phyloP scores from a whole-genome alignment of 2,113 vertebrate species.

The Salvelinus fontinalis region DNA sequence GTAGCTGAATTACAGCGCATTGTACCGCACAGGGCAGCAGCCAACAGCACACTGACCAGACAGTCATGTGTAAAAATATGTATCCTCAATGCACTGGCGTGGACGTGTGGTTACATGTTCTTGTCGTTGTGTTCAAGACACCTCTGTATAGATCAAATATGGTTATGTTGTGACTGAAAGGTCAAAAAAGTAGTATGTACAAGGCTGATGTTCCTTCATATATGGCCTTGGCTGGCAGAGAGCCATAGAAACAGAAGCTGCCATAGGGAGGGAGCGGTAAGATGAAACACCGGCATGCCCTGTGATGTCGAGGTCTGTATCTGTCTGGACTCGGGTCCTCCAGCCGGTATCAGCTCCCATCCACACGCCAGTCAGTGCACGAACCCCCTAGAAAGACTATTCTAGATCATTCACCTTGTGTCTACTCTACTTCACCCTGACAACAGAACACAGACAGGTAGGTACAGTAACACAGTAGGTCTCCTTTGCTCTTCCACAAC shows the following conservation, averaged over 20 bases:
- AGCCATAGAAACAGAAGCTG: neutral
- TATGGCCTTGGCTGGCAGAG: too few species aligned
- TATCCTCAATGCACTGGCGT: too few species aligned
- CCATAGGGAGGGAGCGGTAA: neutral
- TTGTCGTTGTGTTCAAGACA: too few species aligned
- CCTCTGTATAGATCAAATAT: too few species aligned
- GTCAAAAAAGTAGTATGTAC: too few species aligned
- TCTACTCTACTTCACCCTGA: neutral
- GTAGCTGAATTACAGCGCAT: constrained; percentile 9
- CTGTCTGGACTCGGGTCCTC: neutral
- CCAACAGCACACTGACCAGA: neutral
- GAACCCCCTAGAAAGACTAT: neutral
- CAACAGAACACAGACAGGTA: neutral
- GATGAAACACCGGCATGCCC: neutral
- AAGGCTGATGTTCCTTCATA: too few species aligned
- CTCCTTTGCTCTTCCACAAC: too few species aligned
- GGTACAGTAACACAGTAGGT: too few species aligned
- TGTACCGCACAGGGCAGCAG: neutral
- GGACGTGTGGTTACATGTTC: too few species aligned
- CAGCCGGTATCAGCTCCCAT: neutral
- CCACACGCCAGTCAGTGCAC: neutral
- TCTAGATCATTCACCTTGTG: neutral
- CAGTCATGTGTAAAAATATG: too few species aligned
- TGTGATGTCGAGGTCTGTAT: neutral
- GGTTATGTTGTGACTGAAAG: too few species aligned